Percentiles rank a stretch among this genome's conserved stretches.
These are phyloP conservation scores for Sabellastarte sp. DNA, from an alignment of 2,888 invertebrate species.

Conservation along the genomic window DNA sequence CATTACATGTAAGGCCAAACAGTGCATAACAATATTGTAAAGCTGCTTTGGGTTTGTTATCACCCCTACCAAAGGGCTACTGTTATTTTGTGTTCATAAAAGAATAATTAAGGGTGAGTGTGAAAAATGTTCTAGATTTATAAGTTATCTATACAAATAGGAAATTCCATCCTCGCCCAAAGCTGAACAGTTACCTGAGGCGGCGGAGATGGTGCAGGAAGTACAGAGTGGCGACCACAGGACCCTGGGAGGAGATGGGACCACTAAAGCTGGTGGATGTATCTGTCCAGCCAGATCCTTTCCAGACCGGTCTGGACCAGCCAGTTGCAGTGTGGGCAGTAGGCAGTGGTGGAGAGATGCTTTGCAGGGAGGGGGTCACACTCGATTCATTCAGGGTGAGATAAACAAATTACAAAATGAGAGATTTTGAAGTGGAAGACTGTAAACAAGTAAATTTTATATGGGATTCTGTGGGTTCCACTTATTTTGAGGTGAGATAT, in stretches of 20 bases:
- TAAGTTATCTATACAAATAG: too few species aligned
- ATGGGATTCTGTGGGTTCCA: too few species aligned
- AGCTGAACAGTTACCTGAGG: neutral
- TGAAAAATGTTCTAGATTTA: too few species aligned
- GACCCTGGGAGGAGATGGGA: constrained; percentile 1
- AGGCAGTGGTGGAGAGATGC: neutral
- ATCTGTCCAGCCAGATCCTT: neutral
- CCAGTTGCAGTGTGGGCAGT: neutral
- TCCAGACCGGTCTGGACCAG: neutral
- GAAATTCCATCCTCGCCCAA: neutral
- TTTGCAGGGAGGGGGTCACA: neutral
- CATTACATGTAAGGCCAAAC: neutral
- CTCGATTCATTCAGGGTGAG: neutral
- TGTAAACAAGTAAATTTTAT: too few species aligned
- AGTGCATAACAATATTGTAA: neutral
- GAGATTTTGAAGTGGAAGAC: too few species aligned
- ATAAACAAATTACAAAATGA: too few species aligned
- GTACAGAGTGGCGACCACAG: neutral
- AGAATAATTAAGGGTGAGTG: too few species aligned
- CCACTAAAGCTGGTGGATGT: neutral
- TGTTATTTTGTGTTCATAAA: too few species aligned
- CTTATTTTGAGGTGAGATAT: too few species aligned
- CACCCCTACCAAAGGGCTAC: too few species aligned
- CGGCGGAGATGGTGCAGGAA: neutral
- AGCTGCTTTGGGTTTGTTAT: too few species aligned